Conservation (phyloP, 2,113 vertebrate genomes). For the Nicator chloris region DNA sequence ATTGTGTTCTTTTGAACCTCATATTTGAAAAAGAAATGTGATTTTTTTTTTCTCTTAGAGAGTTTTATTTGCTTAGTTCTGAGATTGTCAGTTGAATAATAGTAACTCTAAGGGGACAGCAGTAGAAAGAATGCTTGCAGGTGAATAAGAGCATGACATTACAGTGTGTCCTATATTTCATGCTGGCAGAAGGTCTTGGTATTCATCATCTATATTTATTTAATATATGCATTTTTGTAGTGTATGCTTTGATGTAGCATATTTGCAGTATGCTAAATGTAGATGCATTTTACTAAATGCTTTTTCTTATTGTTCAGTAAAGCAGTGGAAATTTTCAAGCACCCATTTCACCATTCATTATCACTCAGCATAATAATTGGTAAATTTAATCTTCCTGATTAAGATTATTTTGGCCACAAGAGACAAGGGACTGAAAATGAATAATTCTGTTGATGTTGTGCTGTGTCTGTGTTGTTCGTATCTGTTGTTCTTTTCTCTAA, state of each 20-base stretch:
- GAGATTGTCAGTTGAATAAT: not conserved
- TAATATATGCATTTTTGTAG: not conserved
- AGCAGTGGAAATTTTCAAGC: not conserved
- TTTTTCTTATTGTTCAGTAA: not conserved
- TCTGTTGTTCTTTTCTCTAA: conserved; percentile 43
- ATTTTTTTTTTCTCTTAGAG: not conserved
- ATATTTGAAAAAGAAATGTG: not conserved
- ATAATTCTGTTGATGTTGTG: not conserved
- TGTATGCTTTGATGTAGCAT: not conserved
- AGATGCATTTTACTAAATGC: not conserved
- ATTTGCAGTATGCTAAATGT: not conserved
- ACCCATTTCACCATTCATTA: not conserved
- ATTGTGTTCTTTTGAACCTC: not conserved
- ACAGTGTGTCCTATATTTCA: not conserved
- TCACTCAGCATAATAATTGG: not conserved
- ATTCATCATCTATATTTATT: not conserved
- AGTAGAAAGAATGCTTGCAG: not conserved
- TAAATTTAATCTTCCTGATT: conserved; percentile 37
- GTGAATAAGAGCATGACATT: not conserved
- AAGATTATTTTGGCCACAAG: conserved; percentile 22
- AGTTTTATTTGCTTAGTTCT: not conserved
- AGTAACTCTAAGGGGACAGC: not conserved
- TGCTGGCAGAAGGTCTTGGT: not conserved
- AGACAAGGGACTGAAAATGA: conserved; percentile 17
- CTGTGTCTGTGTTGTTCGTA: not conserved